Evolutionary conservation across 1,140 invertebrate species (phyloP).

Genomic region (Drosophila repletoides): DNA sequence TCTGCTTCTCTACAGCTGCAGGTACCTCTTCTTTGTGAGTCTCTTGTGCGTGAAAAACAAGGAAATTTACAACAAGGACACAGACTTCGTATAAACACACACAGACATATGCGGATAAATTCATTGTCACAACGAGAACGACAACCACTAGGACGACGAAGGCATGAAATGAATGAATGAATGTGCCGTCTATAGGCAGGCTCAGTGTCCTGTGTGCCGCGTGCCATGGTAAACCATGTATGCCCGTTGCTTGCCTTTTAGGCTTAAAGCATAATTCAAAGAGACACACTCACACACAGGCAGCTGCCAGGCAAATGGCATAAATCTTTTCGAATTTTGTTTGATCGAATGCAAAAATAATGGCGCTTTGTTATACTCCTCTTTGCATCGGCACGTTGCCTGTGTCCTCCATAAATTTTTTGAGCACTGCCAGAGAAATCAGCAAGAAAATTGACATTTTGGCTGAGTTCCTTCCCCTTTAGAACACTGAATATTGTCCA

Average conservation of each 20-base stretch:
- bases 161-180: conserved; percentile 73
- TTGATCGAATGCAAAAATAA: conserved; percentile 78
- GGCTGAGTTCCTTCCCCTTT: conserved; percentile 9
- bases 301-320: conserved; percentile 46
- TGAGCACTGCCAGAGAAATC: conserved; percentile 50
- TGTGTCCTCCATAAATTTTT: conserved; percentile 58
- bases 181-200: conserved; percentile 34
- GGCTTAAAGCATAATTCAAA: conserved; percentile 51
- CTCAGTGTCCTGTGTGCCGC: conserved; percentile 16
- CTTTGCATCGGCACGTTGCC: conserved; percentile 1
- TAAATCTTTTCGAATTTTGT: conserved; percentile 74
- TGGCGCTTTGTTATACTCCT: conserved; percentile 65
- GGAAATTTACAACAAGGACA: conserved; percentile 34
- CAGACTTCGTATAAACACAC: neutral
- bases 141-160: conserved; percentile 35
- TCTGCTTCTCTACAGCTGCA: no score
- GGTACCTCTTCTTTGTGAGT: conserved; percentile 1
- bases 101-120: conserved; percentile 64
- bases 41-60: conserved; percentile 26
- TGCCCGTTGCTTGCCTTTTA: conserved; percentile 56
- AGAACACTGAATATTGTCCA: neutral
- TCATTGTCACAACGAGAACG: conserved; percentile 61
- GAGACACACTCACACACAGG: neutral
- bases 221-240: conserved; percentile 52
- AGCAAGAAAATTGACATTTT: conserved; percentile 73